Conservation (phyloP, 2,888 invertebrate species). For the Lumbricus terrestris region DNA sequence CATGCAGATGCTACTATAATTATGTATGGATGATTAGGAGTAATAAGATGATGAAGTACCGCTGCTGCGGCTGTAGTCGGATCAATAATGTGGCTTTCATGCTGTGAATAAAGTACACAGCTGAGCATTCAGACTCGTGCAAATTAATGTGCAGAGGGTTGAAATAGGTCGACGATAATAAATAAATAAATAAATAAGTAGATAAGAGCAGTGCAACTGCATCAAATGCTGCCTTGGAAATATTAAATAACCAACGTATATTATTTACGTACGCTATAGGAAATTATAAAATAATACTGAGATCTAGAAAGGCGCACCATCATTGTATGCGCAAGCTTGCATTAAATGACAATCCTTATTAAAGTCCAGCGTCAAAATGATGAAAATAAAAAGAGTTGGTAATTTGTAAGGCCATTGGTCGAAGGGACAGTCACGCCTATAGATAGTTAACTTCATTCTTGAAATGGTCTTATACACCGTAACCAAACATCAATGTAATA, state of each 20-base stretch:
- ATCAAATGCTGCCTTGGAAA: neutral
- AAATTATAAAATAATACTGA: neutral
- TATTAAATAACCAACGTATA: neutral
- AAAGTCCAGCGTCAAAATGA: neutral
- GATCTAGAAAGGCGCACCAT: too few relatives aligned
- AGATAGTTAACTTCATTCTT: neutral
- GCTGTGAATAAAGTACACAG: neutral
- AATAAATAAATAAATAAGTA: too few relatives aligned
- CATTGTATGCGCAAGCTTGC: too few relatives aligned
- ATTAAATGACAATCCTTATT: too few relatives aligned
- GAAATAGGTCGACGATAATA: neutral
- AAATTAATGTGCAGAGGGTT: neutral
- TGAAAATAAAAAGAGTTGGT: neutral
- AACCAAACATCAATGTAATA: neutral
- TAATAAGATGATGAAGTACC: neutral
- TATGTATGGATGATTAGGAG: too few relatives aligned
- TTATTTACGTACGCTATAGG: too few relatives aligned
- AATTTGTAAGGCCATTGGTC: neutral
- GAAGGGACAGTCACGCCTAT: neutral
- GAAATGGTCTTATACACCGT: neutral
- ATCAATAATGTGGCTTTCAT: neutral
- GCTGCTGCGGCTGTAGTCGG: neutral
- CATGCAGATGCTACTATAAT: neutral
- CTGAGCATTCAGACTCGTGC: neutral
- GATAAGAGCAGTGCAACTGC: neutral